A percentile compares a stretch with the other conserved stretches of the same genome.
Evolutionary conservation across 2,113 vertebrate species (phyloP).

Genomic region (Percopsis transmontana): DNA sequence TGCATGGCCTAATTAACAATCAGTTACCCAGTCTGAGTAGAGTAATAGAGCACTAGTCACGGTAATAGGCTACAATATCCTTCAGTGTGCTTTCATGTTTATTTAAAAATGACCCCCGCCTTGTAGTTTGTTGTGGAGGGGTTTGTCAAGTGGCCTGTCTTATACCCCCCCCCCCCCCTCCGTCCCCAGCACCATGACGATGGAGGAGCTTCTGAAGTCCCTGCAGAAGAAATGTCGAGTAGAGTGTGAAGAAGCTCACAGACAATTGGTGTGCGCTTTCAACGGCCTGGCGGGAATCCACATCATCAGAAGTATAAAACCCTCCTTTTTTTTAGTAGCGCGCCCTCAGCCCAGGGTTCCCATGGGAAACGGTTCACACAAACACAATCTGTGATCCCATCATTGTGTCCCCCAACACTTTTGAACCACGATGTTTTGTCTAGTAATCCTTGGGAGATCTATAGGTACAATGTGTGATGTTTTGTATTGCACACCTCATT

Average conservation of each 20-base stretch:
- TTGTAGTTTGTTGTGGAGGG: constrained; percentile 25
- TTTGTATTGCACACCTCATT: neutral
- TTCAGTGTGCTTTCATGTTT: constrained; percentile 30
- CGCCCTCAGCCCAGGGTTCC: too few species aligned
- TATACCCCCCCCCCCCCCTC: constrained; percentile 1
- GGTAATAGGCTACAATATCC: constrained; percentile 6
- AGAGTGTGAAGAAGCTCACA: constrained; percentile 96
- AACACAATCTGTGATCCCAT: constrained; percentile 33
- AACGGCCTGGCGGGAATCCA: constrained; percentile 98
- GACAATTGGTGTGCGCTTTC: constrained; percentile 95
- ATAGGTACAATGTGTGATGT: neutral
- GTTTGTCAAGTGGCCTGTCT: constrained; percentile 23
- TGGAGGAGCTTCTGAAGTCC: constrained; percentile 95
- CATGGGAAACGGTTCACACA: constrained; percentile 26
- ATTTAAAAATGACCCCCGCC: constrained; percentile 39
- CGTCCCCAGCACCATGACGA: constrained; percentile 92
- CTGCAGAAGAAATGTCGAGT: constrained; percentile 97
- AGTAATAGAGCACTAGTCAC: constrained; percentile 2
- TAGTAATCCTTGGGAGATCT: neutral
- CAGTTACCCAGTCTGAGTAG: constrained; percentile 8
- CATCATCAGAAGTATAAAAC: constrained; percentile 93
- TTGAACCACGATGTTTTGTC: constrained; percentile 29
- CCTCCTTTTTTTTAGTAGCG: neutral
- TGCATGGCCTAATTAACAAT: constrained; percentile 39
- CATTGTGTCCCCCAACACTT: constrained; percentile 22